A percentile compares a stretch with the other conserved stretches of the same genome.
Evolutionary conservation across 2,113 vertebrate genomes (phyloP).

Genomic region (Toxotes jaculatrix): DNA sequence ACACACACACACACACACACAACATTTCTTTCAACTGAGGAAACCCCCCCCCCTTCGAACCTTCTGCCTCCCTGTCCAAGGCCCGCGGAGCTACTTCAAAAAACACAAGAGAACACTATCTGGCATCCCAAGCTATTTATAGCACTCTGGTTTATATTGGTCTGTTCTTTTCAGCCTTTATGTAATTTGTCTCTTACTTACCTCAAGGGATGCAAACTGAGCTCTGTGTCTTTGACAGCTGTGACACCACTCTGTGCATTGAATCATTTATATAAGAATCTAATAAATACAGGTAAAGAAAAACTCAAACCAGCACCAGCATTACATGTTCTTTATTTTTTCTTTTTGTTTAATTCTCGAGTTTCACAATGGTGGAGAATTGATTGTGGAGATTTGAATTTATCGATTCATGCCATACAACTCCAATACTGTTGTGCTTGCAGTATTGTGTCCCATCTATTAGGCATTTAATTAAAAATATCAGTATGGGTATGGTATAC

Average conservation of each 20-base stretch:
- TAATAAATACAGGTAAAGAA: background rate
- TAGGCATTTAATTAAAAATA: background rate
- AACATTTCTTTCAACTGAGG: conserved; percentile 4
- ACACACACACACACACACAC: no score
- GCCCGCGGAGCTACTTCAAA: conserved; percentile 23
- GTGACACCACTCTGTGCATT: conserved; percentile 9
- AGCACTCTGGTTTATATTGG: conserved; percentile 18
- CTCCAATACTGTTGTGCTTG: background rate
- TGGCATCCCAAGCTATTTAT: conserved; percentile 43
- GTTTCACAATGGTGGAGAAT: background rate
- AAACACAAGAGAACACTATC: conserved; percentile 19
- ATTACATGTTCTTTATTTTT: background rate
- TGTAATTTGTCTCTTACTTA: conserved; percentile 46
- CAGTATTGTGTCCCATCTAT: background rate
- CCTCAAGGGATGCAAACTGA: conserved; percentile 27
- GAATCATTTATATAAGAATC: background rate
- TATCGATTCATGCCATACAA: background rate
- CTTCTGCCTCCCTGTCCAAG: background rate
- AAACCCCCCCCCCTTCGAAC: background rate
- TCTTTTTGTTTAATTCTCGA: no score
- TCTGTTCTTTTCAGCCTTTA: conserved; percentile 46
- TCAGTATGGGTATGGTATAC: background rate
- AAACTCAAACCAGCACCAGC: background rate
- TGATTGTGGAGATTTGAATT: background rate
- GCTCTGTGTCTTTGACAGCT: conserved; percentile 23